Base-by-base conservation (phyloP, 2,888 invertebrate genomes). In the Sarcophaga rosellei region DNA sequence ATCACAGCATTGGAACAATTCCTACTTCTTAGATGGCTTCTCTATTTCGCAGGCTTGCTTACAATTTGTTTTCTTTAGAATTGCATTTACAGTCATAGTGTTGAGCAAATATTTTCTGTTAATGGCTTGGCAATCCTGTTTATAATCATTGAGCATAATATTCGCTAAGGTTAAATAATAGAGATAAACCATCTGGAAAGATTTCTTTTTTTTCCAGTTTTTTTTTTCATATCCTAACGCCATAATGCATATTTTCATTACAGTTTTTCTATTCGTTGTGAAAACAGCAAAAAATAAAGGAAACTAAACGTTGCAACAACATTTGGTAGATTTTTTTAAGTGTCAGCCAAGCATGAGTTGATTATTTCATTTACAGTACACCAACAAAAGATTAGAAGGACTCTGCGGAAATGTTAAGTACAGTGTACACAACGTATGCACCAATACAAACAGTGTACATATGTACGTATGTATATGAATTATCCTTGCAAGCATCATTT, bases 331-430 rank as follows among this genome's bases (percentile, higher is more conserved):
- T 53, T 15, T 53, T 87, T 88, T 88, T 84, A 75, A 88, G 87
- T 89, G 89, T 88, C 89, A 89, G 88, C 86, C 78, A 83, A 81
- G 70, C 81, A 86, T 84, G 70, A 84, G 78, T 81, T 78, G 74
- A 79, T 70, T 45, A 63, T 80, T 75, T 62, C 57, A 65, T 75
- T 66, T 25, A 70, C 23, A 59, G 21, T 63, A 61, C 11, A 20
- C 17, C 61, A 23, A 79, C 25, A 57, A 59, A 25, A 68, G 25
- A 65, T 47, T 5, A n/a, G 68, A 35, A 81, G 61, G 53, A 61
- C 65, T 66, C 76, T 57, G 72, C 68, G 80, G 76, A 86, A 81
- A 86, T 84, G 66, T 81, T 81, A 86, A 84, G 84, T 81, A 83
- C 53, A 47, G 0, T 73, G 65, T 72, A 75, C 81, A 75, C 72